Conservation (phyloP, 2,888 invertebrate species). For the Agriotes lineatus region DNA sequence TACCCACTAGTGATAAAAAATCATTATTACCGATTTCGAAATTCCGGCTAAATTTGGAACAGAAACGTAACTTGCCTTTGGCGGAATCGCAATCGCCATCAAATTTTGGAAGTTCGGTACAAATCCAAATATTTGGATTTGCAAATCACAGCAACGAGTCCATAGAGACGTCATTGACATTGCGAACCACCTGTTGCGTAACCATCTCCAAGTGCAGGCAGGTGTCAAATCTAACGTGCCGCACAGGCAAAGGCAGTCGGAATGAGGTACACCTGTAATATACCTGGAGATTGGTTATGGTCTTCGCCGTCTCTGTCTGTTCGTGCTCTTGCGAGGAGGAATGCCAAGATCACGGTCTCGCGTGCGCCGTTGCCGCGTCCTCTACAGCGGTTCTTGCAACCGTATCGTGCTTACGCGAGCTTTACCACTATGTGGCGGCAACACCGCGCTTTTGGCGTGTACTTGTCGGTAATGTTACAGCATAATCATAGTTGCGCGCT, state of each 20-base stretch:
- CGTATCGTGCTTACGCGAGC: conserved; percentile 47
- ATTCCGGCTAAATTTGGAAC: too few species aligned
- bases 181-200: conserved; percentile 34
- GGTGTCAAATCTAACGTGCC: conserved; percentile 17
- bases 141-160: too few species aligned
- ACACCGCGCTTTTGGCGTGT: conserved; percentile 46
- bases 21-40: too few species aligned
- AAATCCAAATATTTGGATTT: too few species aligned
- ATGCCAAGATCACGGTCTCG: conserved; percentile 64
- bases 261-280: conserved; percentile 51
- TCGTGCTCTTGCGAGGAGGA: conserved; percentile 52
- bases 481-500: conserved; percentile 53
- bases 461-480: conserved; percentile 52
- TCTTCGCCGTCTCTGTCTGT: conserved; percentile 46
- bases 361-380: conserved; percentile 55
- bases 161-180: conserved; percentile 10
- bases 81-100: too few species aligned
- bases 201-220: conserved; percentile 22
- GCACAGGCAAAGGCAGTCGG: conserved; percentile 39
- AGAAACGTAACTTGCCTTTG: too few species aligned
- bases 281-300: conserved; percentile 51
- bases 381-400: conserved; percentile 50
- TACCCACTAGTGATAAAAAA: too few species aligned
- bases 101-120: too few species aligned
- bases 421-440: conserved; percentile 49